Conservation (phyloP, 2,888 invertebrate species). For the Pegoplata infirma region DNA sequence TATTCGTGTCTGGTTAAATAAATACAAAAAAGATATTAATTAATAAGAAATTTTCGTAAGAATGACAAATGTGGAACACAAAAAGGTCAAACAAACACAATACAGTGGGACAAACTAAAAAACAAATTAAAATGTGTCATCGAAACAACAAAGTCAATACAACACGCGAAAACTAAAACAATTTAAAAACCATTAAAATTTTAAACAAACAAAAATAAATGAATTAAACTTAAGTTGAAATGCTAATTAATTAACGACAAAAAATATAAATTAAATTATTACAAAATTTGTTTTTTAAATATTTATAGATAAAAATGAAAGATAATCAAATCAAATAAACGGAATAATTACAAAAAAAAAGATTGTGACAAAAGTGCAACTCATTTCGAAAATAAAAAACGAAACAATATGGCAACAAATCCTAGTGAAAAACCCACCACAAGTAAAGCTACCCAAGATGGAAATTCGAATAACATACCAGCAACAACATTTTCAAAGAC, state of each 20-base stretch:
- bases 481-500: constrained; percentile 63
- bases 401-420: constrained; percentile 58
- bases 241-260: constrained; percentile 47
- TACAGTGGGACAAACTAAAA: constrained; percentile 27
- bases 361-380: neutral
- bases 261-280: constrained; percentile 21
- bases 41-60: constrained; percentile 35
- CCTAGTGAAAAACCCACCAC: constrained; percentile 32
- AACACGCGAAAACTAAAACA: constrained; percentile 29
- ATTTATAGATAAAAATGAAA: constrained; percentile 31
- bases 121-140: constrained; percentile 37
- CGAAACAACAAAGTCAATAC: neutral
- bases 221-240: constrained; percentile 28
- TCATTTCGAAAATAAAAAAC: neutral
- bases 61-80: constrained; percentile 50
- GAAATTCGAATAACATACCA: neutral
- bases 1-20: constrained; percentile 54
- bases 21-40: constrained; percentile 43
- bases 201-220: neutral
- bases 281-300: neutral
- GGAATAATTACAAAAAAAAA: constrained; percentile 4
- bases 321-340: neutral
- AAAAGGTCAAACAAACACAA: constrained; percentile 50
- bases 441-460: constrained; percentile 24
- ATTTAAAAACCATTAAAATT: constrained; percentile 38